A percentile compares a stretch with the other conserved stretches of the same genome.
Evolutionary conservation across 2,797 vertebrate genomes (phyloP).

Genomic region (Crypturellus tataupa): DNA sequence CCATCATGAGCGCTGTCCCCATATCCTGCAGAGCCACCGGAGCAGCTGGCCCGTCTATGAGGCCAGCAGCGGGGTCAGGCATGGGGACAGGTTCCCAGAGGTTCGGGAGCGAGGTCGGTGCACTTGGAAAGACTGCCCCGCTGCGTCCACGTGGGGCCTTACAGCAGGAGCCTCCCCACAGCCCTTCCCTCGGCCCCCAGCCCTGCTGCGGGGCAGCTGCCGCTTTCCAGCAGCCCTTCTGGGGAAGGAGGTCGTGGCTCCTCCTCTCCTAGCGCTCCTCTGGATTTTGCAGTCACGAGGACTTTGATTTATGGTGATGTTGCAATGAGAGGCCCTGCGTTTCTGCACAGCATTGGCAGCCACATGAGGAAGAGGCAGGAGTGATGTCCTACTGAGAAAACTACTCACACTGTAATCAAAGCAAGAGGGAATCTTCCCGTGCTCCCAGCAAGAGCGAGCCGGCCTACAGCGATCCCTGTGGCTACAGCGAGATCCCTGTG

Average conservation of each 20-base stretch:
- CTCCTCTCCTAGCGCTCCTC: neutral
- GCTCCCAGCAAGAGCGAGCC: rapidly evolving
- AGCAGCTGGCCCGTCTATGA: rapidly evolving
- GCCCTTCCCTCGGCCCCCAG: neutral
- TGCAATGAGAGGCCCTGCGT: neutral
- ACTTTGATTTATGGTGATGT: neutral
- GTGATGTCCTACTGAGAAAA: neutral
- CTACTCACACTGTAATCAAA: rapidly evolving
- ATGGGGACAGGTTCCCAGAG: neutral
- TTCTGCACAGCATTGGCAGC: rapidly evolving
- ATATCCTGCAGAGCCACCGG: neutral
- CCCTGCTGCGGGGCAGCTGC: too few relatives aligned
- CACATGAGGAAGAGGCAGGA: rapidly evolving
- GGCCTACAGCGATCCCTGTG: neutral
- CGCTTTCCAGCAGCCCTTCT: neutral
- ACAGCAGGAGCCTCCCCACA: neutral
- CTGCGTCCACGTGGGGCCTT: neutral
- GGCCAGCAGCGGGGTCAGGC: rapidly evolving
- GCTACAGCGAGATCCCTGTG: rapidly evolving
- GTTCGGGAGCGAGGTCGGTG: neutral
- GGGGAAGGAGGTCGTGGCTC: too few relatives aligned
- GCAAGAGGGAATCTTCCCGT: neutral
- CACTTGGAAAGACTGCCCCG: constrained; percentile 42
- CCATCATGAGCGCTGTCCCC: neutral
- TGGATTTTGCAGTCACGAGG: neutral